A percentile compares a stretch with the other conserved stretches of the same genome.
These are phyloP conservation scores for Bugula neritina DNA, from an alignment of 2,888 invertebrate species.

Conservation along the genomic window DNA sequence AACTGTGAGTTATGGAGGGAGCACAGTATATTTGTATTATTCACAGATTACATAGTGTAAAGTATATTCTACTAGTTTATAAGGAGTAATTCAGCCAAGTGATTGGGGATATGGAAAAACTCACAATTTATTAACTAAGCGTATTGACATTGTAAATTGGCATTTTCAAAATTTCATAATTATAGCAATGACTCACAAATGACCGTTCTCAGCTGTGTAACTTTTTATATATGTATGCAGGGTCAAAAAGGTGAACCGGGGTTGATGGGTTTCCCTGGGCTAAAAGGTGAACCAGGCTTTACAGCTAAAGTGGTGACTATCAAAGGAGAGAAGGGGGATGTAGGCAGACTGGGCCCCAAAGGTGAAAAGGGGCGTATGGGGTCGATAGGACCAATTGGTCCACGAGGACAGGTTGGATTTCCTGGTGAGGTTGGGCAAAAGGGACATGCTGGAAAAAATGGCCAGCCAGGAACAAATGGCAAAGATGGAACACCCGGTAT, in stretches of 20 bases:
- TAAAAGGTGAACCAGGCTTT: constrained; percentile 23
- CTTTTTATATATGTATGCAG: too few relatives aligned
- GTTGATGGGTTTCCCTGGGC: constrained; percentile 10
- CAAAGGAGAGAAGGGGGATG: constrained; percentile 12
- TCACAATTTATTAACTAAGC: too few relatives aligned
- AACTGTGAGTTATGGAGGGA: too few relatives aligned
- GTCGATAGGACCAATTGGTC: constrained; percentile 13
- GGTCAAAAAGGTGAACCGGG: constrained; percentile 3
- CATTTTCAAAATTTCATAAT: too few relatives aligned
- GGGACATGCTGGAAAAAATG: neutral
- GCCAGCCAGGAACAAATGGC: neutral
- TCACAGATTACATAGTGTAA: too few relatives aligned
- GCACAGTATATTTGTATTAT: too few relatives aligned
- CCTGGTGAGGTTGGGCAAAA: constrained; percentile 24
- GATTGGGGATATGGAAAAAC: too few relatives aligned
- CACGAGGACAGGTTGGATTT: constrained; percentile 4
- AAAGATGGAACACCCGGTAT: neutral
- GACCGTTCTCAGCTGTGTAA: too few relatives aligned
- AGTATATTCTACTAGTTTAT: too few relatives aligned
- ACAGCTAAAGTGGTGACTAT: neutral
- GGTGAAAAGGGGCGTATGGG: constrained; percentile 6
- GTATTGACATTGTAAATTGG: too few relatives aligned
- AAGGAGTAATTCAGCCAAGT: too few relatives aligned
- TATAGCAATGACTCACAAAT: too few relatives aligned
- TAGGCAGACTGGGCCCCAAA: neutral